Evolutionary conservation across 2,888 invertebrate genomes (phyloP).

Genomic region (Xestia sexstrigata): DNA sequence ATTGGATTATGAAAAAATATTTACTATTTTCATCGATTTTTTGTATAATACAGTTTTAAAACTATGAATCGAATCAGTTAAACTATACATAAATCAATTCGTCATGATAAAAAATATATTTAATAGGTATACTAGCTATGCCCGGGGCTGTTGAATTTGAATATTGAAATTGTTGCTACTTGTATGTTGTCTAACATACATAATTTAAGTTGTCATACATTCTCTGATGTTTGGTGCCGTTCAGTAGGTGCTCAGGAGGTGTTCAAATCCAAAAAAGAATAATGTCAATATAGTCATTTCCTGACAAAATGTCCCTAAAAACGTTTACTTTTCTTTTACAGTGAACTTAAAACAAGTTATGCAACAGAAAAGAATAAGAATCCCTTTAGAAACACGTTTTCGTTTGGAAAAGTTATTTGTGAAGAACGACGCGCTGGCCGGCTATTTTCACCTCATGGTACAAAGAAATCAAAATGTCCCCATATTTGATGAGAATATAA

Average conservation of each 20-base stretch:
- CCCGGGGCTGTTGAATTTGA: neutral
- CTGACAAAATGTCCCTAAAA: neutral
- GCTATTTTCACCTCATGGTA: constrained; percentile 44
- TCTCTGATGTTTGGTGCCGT: neutral
- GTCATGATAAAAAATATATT: neutral
- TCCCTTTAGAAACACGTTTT: neutral
- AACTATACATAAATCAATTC: neutral
- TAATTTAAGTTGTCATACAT: too few relatives aligned
- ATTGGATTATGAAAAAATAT: neutral
- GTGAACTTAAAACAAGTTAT: constrained; percentile 71
- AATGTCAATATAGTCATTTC: neutral
- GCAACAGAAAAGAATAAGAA: neutral
- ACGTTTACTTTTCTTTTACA: constrained; percentile 60
- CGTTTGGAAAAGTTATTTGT: constrained; percentile 48
- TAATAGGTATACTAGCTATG: neutral
- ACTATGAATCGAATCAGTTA: neutral
- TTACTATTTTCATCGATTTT: neutral
- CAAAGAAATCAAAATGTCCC: neutral
- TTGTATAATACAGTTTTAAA: neutral
- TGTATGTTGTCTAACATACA: too few relatives aligned
- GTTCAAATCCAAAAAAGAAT: neutral
- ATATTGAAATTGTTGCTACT: too few relatives aligned
- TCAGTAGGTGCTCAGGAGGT: neutral
- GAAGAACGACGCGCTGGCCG: constrained; percentile 32
- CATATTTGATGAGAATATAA: neutral